These are phyloP conservation scores for Coleophora deauratella DNA, from an alignment of 2,888 invertebrate genomes.

Conservation along the genomic window DNA sequence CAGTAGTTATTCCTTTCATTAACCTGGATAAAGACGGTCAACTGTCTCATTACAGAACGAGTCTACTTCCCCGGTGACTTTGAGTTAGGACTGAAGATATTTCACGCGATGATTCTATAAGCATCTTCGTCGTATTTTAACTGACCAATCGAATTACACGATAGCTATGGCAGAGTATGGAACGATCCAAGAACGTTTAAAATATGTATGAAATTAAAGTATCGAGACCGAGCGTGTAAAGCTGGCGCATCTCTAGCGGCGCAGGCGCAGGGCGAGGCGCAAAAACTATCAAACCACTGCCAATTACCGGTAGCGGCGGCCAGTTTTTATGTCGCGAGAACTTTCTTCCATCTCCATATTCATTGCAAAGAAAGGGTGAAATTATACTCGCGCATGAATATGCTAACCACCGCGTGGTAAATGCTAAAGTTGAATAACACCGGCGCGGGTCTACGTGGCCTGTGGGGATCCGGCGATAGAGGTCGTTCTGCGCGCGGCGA, in stretches of 20 bases:
- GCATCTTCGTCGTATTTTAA: no score
- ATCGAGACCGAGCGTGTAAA: no score
- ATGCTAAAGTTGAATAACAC: slow-evolving; percentile 70
- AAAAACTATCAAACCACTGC: slow-evolving; percentile 43
- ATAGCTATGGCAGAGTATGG: no score
- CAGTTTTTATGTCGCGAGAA: slow-evolving; percentile 64
- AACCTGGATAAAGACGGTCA: no score
- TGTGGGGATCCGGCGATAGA: slow-evolving; percentile 9
- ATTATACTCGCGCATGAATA: slow-evolving; percentile 62
- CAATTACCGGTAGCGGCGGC: slow-evolving; percentile 60
- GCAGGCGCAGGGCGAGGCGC: slow-evolving; percentile 15
- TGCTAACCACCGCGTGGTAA: slow-evolving; percentile 53
- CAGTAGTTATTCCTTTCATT: no score
- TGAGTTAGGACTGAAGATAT: no score
- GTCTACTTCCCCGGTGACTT: no score
- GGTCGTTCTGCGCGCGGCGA: slow-evolving; percentile 18
- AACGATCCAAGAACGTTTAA: no score
- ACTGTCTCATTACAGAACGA: no score
- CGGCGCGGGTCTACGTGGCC: slow-evolving; percentile 19
- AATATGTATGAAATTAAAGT: no score
- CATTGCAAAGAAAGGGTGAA: slow-evolving; percentile 69
- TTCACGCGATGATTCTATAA: no score
- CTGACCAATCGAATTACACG: no score
- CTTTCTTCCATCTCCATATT: slow-evolving; percentile 70
- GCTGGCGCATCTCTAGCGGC: slow-evolving; percentile 3